Percentiles rank a stretch among this genome's conserved stretches.
Evolutionary conservation across 2,113 vertebrate species (phyloP).

Genomic region (Neolamprologus modestus): DNA sequence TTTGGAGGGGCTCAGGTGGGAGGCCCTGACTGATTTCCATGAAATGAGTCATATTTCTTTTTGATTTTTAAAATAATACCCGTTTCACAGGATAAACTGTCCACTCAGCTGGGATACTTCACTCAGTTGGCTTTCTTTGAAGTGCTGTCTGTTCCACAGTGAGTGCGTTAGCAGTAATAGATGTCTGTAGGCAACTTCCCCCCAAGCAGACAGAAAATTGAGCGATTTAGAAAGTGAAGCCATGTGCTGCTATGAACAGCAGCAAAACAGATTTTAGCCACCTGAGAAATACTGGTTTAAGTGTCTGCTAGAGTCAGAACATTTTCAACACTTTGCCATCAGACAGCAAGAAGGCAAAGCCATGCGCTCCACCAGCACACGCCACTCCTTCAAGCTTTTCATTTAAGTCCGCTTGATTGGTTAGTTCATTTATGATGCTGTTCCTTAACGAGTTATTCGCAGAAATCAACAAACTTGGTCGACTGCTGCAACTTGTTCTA

Average conservation of each 20-base stretch:
- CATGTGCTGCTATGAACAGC: neutral
- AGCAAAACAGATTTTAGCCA: neutral
- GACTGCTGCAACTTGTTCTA: neutral
- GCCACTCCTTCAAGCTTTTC: neutral
- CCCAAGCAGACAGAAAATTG: neutral
- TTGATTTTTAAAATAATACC: neutral
- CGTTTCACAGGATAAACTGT: neutral
- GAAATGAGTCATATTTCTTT: neutral
- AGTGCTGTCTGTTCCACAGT: neutral
- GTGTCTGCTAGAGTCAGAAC: neutral
- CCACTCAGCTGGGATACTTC: neutral
- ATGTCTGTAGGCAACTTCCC: neutral
- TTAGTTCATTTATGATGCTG: neutral
- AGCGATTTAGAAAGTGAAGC: neutral
- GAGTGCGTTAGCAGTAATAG: neutral
- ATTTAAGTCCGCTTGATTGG: neutral
- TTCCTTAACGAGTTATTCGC: fast-evolving
- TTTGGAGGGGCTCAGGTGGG: neutral
- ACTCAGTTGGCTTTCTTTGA: neutral
- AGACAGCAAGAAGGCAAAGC: fast-evolving
- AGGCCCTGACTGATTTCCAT: neutral
- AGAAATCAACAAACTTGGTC: neutral
- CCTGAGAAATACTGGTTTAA: neutral
- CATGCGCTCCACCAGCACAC: neutral
- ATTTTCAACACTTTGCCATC: neutral